These are phyloP conservation scores for Eupithecia exiguata DNA, from an alignment of 2,888 invertebrate genomes.

Conservation along the genomic window DNA sequence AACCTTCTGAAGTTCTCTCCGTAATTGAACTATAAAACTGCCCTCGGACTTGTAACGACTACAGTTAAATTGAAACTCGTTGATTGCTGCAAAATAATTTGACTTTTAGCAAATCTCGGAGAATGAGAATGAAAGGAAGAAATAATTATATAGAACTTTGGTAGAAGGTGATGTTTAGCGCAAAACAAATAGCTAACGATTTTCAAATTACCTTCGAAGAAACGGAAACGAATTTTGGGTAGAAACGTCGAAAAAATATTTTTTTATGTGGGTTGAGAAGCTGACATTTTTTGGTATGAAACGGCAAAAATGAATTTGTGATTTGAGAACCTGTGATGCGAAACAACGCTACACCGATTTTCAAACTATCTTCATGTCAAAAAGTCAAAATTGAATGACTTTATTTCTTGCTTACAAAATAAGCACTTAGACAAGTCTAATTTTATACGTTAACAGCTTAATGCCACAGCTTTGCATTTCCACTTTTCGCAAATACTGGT, in stretches of 20 bases:
- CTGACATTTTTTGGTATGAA: no score
- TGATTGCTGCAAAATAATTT: slow-evolving; percentile 36
- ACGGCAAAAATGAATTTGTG: no score
- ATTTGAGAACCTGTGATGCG: no score
- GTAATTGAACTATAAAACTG: slow-evolving; percentile 44
- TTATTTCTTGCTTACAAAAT: no score
- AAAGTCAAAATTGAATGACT: no score
- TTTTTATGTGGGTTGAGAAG: no score
- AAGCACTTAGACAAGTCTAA: no score
- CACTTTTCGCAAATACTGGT: not conserved
- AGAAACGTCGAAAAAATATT: no score
- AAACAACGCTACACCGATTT: no score
- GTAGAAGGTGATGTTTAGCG: not conserved
- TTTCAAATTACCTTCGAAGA: not conserved
- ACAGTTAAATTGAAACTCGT: slow-evolving; percentile 41
- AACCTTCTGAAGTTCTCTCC: slow-evolving; percentile 38
- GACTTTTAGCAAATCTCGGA: slow-evolving; percentile 30
- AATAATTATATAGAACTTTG: not conserved
- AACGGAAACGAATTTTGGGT: no score
- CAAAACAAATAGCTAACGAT: not conserved
- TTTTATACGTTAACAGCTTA: no score
- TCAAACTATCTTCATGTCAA: not conserved
- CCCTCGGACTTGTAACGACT: slow-evolving; percentile 38
- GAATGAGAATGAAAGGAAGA: not conserved
- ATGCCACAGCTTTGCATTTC: no score